phyloP scores from a whole-genome alignment of 2,888 invertebrate species.

The Cerceris rybyensis region DNA sequence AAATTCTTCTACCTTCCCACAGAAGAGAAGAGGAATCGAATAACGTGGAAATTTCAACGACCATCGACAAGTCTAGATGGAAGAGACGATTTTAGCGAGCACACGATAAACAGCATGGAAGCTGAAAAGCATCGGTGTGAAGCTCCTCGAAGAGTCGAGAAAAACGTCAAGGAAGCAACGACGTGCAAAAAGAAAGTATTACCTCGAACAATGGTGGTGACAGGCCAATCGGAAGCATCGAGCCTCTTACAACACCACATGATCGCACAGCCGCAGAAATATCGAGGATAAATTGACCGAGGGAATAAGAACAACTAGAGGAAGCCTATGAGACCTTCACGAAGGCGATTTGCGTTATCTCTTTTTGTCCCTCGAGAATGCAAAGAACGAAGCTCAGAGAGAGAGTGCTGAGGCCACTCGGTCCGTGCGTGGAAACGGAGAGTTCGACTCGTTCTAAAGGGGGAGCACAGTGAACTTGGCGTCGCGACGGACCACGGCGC shows the following conservation, averaged over 20 bases:
- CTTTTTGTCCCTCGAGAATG: slow-evolving; percentile 18
- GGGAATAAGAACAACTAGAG: background rate
- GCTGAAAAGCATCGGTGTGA: slow-evolving; percentile 14
- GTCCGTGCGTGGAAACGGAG: slow-evolving; percentile 39
- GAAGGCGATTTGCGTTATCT: background rate
- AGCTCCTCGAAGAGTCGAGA: slow-evolving; percentile 29
- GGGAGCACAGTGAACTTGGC: slow-evolving; percentile 74
- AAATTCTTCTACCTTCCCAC: too few relatives aligned
- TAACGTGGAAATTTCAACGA: background rate
- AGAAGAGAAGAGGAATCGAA: too few relatives aligned
- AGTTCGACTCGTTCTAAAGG: slow-evolving; percentile 54
- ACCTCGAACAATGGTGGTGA: slow-evolving; percentile 74
- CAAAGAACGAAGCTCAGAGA: slow-evolving; percentile 10
- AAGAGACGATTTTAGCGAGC: background rate
- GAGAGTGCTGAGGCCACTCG: slow-evolving; percentile 10
- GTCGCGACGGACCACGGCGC: slow-evolving; percentile 72
- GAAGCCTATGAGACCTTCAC: background rate
- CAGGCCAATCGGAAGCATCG: slow-evolving; percentile 73
- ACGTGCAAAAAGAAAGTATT: slow-evolving; percentile 66
- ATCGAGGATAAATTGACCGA: background rate
- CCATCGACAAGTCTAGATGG: background rate
- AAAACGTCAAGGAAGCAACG: slow-evolving; percentile 48
- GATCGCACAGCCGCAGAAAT: slow-evolving; percentile 20
- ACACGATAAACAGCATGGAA: background rate
- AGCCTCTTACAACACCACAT: slow-evolving; percentile 77